Percentiles rank a stretch among this genome's conserved stretches.
Conservation (phyloP, 2,888 invertebrate genomes). For the Rhogogaster chlorosoma region DNA sequence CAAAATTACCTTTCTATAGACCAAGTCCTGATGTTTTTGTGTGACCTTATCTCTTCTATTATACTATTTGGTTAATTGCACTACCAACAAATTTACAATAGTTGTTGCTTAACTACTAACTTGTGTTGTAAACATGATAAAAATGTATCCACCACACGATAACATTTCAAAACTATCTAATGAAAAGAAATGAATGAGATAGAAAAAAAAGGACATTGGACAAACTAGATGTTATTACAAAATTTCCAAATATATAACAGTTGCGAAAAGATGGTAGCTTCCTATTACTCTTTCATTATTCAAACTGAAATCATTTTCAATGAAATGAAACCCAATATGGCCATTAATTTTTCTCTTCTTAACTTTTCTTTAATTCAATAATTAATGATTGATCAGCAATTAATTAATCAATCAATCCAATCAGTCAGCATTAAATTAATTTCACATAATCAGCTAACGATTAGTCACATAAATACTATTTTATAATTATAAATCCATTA, state of each 20-base stretch:
- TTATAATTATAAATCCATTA: neutral
- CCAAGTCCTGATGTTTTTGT: neutral
- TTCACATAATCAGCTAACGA: neutral
- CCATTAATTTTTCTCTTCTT: neutral
- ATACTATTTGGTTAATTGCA: conserved; percentile 6
- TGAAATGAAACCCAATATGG: neutral
- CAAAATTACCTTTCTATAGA: neutral
- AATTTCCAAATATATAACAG: neutral
- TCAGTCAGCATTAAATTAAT: neutral
- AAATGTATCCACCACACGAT: conserved; percentile 51
- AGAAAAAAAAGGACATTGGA: conserved; percentile 16
- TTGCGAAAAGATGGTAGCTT: conserved; percentile 36
- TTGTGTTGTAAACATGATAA: conserved; percentile 30
- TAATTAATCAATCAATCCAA: neutral
- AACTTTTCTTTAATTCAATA: neutral
- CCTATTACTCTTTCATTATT: neutral
- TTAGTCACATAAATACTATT: neutral
- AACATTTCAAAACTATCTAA: conserved; percentile 23
- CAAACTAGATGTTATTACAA: neutral
- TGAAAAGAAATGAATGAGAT: conserved; percentile 2
- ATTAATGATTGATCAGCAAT: neutral
- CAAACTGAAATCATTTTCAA: neutral
- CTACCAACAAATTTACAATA: neutral
- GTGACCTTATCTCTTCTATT: conserved; percentile 22
- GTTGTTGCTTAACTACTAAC: conserved; percentile 32